These are phyloP conservation scores for Labeo catla DNA, from an alignment of 2,113 vertebrate genomes.

Conservation along the genomic window DNA sequence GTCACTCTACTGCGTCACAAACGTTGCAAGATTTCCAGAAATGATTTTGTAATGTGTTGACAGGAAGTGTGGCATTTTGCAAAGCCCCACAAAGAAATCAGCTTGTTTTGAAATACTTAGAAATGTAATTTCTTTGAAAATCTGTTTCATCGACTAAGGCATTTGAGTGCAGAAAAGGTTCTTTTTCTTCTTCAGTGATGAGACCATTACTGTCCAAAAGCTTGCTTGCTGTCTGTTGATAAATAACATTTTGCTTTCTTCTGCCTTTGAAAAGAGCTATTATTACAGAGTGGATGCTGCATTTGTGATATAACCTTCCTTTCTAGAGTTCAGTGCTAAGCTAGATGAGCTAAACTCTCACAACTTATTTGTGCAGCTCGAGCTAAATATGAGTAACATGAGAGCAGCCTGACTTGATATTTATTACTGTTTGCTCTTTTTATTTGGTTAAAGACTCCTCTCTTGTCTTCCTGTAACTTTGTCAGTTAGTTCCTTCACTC, in stretches of 20 bases:
- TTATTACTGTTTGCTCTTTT: not conserved
- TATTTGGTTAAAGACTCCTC: not conserved
- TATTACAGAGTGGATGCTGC: not conserved
- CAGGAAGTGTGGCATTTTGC: slow-evolving; percentile 34
- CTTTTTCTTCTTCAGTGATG: not conserved
- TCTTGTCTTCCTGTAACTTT: not conserved
- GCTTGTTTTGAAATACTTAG: slow-evolving; percentile 1
- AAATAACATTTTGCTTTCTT: not conserved
- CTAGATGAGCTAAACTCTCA: not conserved
- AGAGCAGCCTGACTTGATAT: not conserved
- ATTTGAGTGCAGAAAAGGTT: slow-evolving; percentile 8
- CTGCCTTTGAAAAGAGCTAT: not conserved
- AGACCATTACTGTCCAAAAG: not conserved
- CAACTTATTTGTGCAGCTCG: not conserved
- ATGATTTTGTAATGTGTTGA: slow-evolving; percentile 13
- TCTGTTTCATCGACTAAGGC: not conserved
- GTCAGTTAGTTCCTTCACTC: not conserved
- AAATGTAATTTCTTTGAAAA: not conserved
- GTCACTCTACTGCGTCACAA: not conserved
- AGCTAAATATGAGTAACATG: not conserved
- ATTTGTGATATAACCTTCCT: not conserved
- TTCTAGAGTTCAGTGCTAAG: not conserved
- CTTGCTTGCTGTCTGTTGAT: not conserved
- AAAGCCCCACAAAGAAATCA: slow-evolving; percentile 25
- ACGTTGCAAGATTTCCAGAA: slow-evolving; percentile 11